Evolutionary conservation across 2,888 invertebrate species (phyloP), one percentile per base, ranked within the genome.

Genomic region (Calameuta pallipes): DNA sequence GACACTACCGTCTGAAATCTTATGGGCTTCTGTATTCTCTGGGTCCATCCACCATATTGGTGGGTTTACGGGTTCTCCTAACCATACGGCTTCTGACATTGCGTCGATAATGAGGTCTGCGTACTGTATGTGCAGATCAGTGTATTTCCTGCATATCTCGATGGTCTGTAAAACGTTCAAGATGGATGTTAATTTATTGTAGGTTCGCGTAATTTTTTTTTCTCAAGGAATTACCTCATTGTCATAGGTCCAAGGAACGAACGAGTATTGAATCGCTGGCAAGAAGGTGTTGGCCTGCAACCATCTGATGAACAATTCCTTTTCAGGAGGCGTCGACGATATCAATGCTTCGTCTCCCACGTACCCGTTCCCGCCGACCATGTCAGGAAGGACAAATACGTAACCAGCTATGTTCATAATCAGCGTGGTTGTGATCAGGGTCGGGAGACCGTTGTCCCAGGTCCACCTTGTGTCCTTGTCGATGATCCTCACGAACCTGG

Each of bases 21-120:
- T 88, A 56, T 92, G 91, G 0, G 96, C 95, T 31, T 92, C 92
- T 35, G 89, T 86, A 86, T 97, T 95, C 0, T 88, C 90, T 0
- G 97, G 96, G 84, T 94, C 95, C 0, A 95, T 88, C 97, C 97
- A 97, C 97, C 97, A 98, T 69, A 97, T 93, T 0, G 97, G 97
- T 3, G 95, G 93, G 91, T 96, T 96, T 15, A 97, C 94, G 0
- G 96, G 97, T 3, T 93, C 92, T 15, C 96, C 96, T 1, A 93
- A 92, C 2, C 86, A 83, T 0, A 94, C 93, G 0, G 95, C 93
- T 9, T 93, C 91, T 75, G 94, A 87, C 93, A 96, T 95, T 4
- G 92, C 90, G 82, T 94, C 92, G 78, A 97, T 95, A 69, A 93
- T 92, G 1, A 2, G 0, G 0, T 15, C 6, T 6, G 41, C 41